Evolutionary conservation across 2,797 vertebrate genomes (phyloP), one percentile per base, ranked within the genome.

Genomic region (Notolabrus celidotus): DNA sequence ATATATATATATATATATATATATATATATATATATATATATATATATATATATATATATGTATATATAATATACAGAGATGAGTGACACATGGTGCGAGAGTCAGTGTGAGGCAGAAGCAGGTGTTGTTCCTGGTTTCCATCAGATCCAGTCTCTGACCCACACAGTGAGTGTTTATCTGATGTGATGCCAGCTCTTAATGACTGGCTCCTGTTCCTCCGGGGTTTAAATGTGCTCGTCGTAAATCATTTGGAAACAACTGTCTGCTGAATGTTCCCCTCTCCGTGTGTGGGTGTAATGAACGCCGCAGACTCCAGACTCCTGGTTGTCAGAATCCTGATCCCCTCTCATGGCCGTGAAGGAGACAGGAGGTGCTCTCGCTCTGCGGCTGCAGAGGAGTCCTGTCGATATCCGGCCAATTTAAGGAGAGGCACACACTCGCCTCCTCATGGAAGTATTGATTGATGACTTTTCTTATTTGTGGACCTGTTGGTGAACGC

Each of bases 361-460:
- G 39, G 19, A 46, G 20, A 46, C 15, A 67, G 43, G 50, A 27
- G 72, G 68, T 15, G 50, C 51, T 29, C 74, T 67, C 49, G 56
- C 70, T 68, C 77, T 34, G 65, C 62, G 23, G 22, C 51, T 46
- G 61, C 39, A 38, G 41, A 82, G 80, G 62, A 34, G 63, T 74
- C 45, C 39, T 64, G 80, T 81, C 82, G 71, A 75, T 82, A 80
- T 77, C 29, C 56, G 65, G 67, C 68, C 74, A 82, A 79, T 80
- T 65, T 79, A 50, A 73, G 78, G 46, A n/a, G 38, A 64, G 80
- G 54, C 60, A 53, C 70, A 16, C 53, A 55, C 77, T 74, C 77
- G 85, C 77, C 70, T 73, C 76, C 68, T 74, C 62, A 79, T 82
- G 79, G 74, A 80, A 67, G 54, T 74, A 89, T 89, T 34, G 79